Evolutionary conservation across 35 echinoderm and acorn worm genomes (phyloP).

Genomic region (Apostichopus parvimensis): DNA sequence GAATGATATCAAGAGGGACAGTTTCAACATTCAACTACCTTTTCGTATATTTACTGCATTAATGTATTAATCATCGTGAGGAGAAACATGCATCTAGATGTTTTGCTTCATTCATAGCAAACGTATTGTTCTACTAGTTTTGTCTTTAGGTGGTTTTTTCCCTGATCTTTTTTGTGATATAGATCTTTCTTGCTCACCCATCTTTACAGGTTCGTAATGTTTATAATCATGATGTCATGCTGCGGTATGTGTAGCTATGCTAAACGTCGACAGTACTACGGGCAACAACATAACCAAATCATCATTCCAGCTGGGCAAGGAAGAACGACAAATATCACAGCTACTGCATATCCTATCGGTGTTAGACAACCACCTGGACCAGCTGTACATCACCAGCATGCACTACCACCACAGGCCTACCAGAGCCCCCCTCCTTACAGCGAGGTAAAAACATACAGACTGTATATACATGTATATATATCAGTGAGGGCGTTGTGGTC

Average conservation of each 20-base stretch:
- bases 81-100: too few relatives aligned
- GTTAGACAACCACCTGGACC: conserved; percentile 17
- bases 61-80: too few relatives aligned
- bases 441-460: conserved; percentile 50
- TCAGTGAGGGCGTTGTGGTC: too few relatives aligned
- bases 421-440: conserved; percentile 64
- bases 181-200: background rate
- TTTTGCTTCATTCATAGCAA: too few relatives aligned
- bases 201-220: conserved; percentile 53
- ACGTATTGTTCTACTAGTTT: too few relatives aligned
- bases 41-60: too few relatives aligned
- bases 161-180: too few relatives aligned
- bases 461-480: too few relatives aligned
- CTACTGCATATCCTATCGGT: conserved; percentile 27
- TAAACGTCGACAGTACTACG: conserved; percentile 52
- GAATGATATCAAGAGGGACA: too few relatives aligned
- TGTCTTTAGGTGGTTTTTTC: too few relatives aligned
- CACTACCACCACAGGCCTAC: conserved; percentile 46
- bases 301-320: conserved; percentile 29
- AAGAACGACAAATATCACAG: background rate
- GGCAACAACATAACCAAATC: conserved; percentile 33
- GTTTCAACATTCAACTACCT: too few relatives aligned
- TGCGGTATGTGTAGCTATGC: conserved; percentile 61
- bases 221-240: conserved; percentile 58
- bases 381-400: conserved; percentile 2